Percentiles rank a stretch among this genome's conserved stretches.
Conservation (phyloP, 2,888 invertebrate species). For the Bunonema sp. region DNA sequence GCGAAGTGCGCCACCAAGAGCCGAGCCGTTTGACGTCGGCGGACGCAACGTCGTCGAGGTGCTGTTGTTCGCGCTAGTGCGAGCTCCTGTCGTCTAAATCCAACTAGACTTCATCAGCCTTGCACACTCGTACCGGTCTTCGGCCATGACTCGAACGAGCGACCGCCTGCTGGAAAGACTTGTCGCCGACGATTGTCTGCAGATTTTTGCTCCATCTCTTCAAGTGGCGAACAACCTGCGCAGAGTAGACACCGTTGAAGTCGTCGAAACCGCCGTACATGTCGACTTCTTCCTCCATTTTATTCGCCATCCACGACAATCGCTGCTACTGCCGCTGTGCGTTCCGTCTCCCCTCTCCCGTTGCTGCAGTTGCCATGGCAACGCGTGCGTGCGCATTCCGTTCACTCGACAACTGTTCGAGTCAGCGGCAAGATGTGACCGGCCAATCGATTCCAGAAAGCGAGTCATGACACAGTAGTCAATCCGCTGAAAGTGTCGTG, state of each 20-base stretch:
- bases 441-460: too few species aligned
- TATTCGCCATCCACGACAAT: background rate
- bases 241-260: slow-evolving; percentile 35
- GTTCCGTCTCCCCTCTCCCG: too few species aligned
- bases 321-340: too few species aligned
- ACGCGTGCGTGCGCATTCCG: too few species aligned
- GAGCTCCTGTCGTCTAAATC: slow-evolving; percentile 6
- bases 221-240: slow-evolving; percentile 17
- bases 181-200: slow-evolving; percentile 60
- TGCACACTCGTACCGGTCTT: slow-evolving; percentile 51
- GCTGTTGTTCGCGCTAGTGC: slow-evolving; percentile 4
- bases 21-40: too few species aligned
- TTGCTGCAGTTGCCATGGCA: too few species aligned
- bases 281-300: slow-evolving; percentile 20
- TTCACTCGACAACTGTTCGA: too few species aligned
- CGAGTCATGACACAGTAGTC: background rate
- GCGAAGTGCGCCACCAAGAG: too few species aligned
- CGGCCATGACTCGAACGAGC: slow-evolving; percentile 59
- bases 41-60: too few species aligned
- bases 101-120: background rate
- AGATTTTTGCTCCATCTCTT: slow-evolving; percentile 2
- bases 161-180: slow-evolving; percentile 63
- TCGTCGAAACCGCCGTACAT: slow-evolving; percentile 42
- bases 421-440: too few species aligned
- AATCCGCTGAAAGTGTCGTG: background rate